phyloP scores from a whole-genome alignment of 1,140 invertebrate genomes.

The Schlechtendalia chinensis region DNA sequence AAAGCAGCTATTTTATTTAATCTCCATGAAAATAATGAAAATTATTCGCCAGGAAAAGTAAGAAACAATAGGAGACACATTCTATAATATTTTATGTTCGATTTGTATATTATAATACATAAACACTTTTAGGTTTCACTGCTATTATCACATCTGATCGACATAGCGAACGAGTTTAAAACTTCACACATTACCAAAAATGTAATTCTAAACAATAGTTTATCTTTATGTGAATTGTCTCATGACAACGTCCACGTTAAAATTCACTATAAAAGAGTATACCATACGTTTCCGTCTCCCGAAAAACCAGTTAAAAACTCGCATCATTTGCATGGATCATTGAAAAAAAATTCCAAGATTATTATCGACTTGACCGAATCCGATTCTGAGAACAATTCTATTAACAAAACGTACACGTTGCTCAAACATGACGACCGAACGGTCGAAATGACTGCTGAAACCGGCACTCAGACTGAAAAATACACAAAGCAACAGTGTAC shows the following conservation, averaged over 20 bases:
- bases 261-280: slow-evolving; percentile 34
- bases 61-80: no score
- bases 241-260: background rate
- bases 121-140: slow-evolving; percentile 11
- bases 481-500: background rate
- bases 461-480: slow-evolving; percentile 8
- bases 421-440: background rate
- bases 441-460: background rate
- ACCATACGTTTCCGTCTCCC: slow-evolving; percentile 28
- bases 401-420: slow-evolving; percentile 24
- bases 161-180: slow-evolving; percentile 31
- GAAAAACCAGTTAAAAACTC: background rate
- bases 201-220: slow-evolving; percentile 16
- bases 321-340: background rate
- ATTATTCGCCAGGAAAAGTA: slow-evolving; percentile 12
- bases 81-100: background rate
- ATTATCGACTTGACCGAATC: slow-evolving; percentile 6
- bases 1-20: slow-evolving; percentile 16
- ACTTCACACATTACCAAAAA: background rate
- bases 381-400: background rate
- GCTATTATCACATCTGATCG: slow-evolving; percentile 11
- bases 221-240: background rate
- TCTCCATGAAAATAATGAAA: slow-evolving; percentile 25
- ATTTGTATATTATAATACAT: background rate
- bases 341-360: slow-evolving; percentile 25